Evolutionary conservation across 2,888 invertebrate genomes (phyloP).

Genomic region (Aricia artaxerxes): DNA sequence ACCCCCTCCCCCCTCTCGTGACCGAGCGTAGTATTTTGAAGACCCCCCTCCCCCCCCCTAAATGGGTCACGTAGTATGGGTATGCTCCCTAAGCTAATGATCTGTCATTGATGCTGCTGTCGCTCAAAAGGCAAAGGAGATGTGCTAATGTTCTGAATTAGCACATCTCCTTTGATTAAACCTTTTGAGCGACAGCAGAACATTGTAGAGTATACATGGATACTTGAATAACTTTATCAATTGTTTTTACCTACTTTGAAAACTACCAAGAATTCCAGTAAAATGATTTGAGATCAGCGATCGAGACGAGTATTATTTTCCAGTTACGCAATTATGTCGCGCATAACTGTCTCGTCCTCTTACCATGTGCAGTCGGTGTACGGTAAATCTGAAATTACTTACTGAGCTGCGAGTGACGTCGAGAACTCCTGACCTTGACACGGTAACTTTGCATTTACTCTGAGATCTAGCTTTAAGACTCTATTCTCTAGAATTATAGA

Average conservation of each 20-base stretch:
- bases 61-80: no score
- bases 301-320: constrained; percentile 65
- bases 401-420: not conserved
- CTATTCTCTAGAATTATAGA: not conserved
- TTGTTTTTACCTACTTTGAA: constrained; percentile 13
- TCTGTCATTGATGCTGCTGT: no score
- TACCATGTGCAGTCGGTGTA: constrained; percentile 1
- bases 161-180: not conserved
- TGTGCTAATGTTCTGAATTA: no score
- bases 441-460: not conserved
- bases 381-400: not conserved
- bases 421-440: constrained; percentile 19
- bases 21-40: no score
- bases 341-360: constrained; percentile 62
- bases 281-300: constrained; percentile 54
- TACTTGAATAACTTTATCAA: not conserved
- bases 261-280: constrained; percentile 34
- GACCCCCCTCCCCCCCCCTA: no score
- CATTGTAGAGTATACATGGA: not conserved
- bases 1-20: no score
- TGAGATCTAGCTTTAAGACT: not conserved
- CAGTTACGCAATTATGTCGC: constrained; percentile 60
- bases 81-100: no score
- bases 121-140: no score
- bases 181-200: not conserved